Percentiles rank a stretch among this genome's conserved stretches.
Evolutionary conservation across 2,113 vertebrate genomes (phyloP).

Genomic region (Corythornis cristatus): DNA sequence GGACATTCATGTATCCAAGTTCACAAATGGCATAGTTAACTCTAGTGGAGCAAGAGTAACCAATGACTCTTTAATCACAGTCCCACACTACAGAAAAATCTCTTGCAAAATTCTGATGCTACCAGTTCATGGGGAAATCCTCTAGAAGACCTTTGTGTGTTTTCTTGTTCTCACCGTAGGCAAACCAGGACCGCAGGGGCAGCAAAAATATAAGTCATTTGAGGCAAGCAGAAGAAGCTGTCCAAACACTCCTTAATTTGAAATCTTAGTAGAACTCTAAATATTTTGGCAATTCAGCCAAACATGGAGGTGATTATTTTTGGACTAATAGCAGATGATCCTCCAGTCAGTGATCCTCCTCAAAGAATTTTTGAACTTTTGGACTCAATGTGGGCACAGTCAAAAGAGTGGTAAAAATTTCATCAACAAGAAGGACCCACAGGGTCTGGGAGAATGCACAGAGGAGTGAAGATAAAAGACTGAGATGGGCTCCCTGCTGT

Average conservation of each 20-base stretch:
- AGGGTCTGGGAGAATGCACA: background rate
- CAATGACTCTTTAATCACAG: background rate
- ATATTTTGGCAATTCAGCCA: background rate
- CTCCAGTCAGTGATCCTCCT: background rate
- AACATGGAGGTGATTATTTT: background rate
- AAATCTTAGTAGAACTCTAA: background rate
- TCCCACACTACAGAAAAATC: background rate
- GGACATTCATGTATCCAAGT: background rate
- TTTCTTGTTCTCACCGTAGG: background rate
- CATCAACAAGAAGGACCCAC: background rate
- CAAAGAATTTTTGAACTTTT: background rate
- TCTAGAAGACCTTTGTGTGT: background rate
- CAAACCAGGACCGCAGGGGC: background rate
- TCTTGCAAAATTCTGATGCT: conserved; percentile 25
- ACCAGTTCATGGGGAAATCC: background rate
- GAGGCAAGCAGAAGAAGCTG: background rate
- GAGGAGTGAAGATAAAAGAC: background rate
- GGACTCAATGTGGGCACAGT: background rate
- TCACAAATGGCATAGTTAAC: background rate
- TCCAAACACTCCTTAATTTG: background rate
- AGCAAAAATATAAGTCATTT: background rate
- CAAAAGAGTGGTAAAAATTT: background rate
- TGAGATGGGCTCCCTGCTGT: background rate
- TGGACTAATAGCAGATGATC: background rate
- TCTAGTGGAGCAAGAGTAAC: background rate